Percentiles rank a stretch among this genome's conserved stretches.
These are phyloP conservation scores for Ormia ochracea DNA, from an alignment of 2,888 invertebrate genomes.

Conservation along the genomic window DNA sequence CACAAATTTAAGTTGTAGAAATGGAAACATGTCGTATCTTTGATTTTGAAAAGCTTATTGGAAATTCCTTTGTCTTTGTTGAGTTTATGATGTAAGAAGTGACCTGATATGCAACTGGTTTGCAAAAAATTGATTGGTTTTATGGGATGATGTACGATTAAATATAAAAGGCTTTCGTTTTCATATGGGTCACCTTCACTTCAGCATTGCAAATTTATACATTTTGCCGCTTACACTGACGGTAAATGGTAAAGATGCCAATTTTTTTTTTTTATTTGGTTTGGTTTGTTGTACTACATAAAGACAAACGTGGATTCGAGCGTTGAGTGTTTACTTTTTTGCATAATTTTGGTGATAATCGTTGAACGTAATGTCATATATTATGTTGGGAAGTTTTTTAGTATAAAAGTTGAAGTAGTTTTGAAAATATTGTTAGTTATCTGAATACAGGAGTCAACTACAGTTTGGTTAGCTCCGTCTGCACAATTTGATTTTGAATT, in stretches of 20 bases:
- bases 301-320: background rate
- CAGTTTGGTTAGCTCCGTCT: constrained; percentile 48
- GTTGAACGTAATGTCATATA: background rate
- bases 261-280: background rate
- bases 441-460: constrained; percentile 42
- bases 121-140: background rate
- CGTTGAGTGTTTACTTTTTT: constrained; percentile 17
- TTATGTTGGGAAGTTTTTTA: constrained; percentile 7
- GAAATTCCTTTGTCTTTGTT: background rate
- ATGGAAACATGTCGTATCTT: background rate
- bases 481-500: constrained; percentile 41
- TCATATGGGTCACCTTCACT: constrained; percentile 57
- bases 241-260: background rate
- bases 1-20: background rate
- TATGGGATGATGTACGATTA: constrained; percentile 13
- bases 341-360: constrained; percentile 33
- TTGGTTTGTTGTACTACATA: background rate
- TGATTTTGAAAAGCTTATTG: background rate
- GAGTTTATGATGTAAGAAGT: background rate
- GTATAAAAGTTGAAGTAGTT: constrained; percentile 51
- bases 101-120: background rate
- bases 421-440: constrained; percentile 41
- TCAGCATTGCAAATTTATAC: constrained; percentile 17
- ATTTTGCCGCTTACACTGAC: background rate
- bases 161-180: constrained; percentile 49